Conservation (phyloP, 2,888 invertebrate species). For the Amorpha juglandis region DNA sequence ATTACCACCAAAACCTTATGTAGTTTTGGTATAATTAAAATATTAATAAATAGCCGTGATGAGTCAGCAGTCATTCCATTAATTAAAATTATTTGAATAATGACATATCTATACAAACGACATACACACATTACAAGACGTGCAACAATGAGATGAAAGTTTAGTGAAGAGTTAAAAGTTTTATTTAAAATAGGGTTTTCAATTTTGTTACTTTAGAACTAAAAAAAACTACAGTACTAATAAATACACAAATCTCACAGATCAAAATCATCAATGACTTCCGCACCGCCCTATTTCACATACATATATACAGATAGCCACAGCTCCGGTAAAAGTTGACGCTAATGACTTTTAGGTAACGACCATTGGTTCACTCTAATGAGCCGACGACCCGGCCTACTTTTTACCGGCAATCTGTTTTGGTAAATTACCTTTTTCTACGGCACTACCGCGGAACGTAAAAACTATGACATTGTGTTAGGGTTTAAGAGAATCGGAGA, state of each 20-base stretch:
- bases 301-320: conserved; percentile 33
- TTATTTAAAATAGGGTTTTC: no score
- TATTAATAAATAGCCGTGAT: no score
- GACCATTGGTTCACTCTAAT: conserved; percentile 82
- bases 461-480: conserved; percentile 44
- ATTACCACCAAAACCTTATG: no score
- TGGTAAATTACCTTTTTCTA: conserved; percentile 72
- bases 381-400: conserved; percentile 75
- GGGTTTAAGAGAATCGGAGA: not conserved
- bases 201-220: not conserved
- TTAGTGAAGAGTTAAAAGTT: no score
- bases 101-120: no score
- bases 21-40: no score
- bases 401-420: conserved; percentile 78
- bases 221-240: not conserved
- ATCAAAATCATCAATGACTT: conserved; percentile 10
- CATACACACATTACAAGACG: no score
- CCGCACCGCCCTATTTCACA: not conserved
- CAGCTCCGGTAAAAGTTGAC: conserved; percentile 78
- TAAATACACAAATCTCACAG: not conserved
- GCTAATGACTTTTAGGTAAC: conserved; percentile 83
- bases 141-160: no score
- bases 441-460: conserved; percentile 63
- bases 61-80: no score
- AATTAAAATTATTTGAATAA: no score